Percentiles rank a stretch among this genome's conserved stretches.
These are phyloP conservation scores for Rhynchomys soricoides DNA, from an alignment of 2,113 vertebrate species.

Conservation along the genomic window DNA sequence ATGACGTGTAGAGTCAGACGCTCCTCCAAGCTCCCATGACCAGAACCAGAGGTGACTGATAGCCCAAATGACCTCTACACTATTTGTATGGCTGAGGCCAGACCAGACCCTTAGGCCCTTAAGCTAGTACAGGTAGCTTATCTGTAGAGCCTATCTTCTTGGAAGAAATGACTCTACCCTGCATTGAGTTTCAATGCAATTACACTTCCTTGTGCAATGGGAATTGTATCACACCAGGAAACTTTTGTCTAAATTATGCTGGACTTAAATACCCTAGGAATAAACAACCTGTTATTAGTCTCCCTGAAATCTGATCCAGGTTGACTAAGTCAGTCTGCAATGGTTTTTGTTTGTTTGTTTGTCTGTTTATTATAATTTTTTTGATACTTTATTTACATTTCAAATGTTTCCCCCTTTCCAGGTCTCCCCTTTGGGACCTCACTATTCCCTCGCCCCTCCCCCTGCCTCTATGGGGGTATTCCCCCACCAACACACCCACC, in stretches of 20 bases:
- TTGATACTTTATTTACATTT: no score
- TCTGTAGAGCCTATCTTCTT: not conserved
- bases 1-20: not conserved
- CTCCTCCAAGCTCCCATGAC: not conserved
- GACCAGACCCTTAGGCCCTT: not conserved
- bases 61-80: not conserved
- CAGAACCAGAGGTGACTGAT: not conserved
- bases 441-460: no score
- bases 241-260: not conserved
- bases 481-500: no score
- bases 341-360: no score
- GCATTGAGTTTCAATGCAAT: not conserved
- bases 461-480: no score
- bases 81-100: not conserved
- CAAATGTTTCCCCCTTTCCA: no score
- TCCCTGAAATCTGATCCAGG: not conserved
- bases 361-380: no score
- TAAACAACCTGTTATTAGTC: not conserved
- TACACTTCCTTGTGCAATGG: not conserved
- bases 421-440: no score
- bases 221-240: not conserved
- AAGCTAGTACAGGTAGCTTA: not conserved
- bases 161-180: not conserved
- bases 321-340: not conserved
- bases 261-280: not conserved